These are phyloP conservation scores for Spongilla lacustris DNA, from an alignment of 37 sponge, comb jelly and placozoan genomes.

Conservation along the genomic window DNA sequence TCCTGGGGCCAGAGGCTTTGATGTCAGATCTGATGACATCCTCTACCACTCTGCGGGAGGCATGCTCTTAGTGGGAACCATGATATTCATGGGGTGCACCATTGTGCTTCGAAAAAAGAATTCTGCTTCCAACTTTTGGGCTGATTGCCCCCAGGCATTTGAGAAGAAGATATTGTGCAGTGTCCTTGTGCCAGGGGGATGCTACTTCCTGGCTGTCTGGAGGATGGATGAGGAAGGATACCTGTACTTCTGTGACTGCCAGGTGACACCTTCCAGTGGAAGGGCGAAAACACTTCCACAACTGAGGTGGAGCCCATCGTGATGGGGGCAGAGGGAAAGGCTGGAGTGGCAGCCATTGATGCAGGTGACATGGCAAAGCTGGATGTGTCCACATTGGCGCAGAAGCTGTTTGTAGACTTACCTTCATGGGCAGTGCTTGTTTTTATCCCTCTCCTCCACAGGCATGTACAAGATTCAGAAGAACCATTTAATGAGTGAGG, in stretches of 20 bases:
- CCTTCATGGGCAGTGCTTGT: constrained; percentile 79
- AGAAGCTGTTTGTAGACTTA: constrained; percentile 36
- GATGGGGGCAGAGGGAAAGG: constrained; percentile 59
- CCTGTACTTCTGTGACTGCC: constrained; percentile 81
- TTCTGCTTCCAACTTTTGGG: constrained; percentile 81
- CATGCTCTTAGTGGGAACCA: constrained; percentile 64
- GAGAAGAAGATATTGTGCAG: constrained; percentile 48
- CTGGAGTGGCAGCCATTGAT: constrained; percentile 86
- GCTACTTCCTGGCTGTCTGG: constrained; percentile 51
- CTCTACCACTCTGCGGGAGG: constrained; percentile 84
- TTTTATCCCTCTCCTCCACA: constrained; percentile 74
- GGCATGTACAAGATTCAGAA: constrained; percentile 77
- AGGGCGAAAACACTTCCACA: constrained; percentile 90
- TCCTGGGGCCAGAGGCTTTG: constrained; percentile 14
- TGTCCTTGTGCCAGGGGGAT: constrained; percentile 62
- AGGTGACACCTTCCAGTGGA: constrained; percentile 92
- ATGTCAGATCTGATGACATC: constrained; percentile 46
- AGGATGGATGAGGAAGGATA: constrained; percentile 75
- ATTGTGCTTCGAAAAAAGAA: constrained; percentile 78
- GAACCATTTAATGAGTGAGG: constrained; percentile 59
- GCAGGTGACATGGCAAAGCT: constrained; percentile 18
- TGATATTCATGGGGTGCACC: constrained; percentile 61
- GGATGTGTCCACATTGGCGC: constrained; percentile 41
- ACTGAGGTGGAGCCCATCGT: constrained; percentile 77
- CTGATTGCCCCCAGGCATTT: constrained; percentile 71